phyloP scores from a whole-genome alignment of 1,140 invertebrate species.

The Drosophila azteca region DNA sequence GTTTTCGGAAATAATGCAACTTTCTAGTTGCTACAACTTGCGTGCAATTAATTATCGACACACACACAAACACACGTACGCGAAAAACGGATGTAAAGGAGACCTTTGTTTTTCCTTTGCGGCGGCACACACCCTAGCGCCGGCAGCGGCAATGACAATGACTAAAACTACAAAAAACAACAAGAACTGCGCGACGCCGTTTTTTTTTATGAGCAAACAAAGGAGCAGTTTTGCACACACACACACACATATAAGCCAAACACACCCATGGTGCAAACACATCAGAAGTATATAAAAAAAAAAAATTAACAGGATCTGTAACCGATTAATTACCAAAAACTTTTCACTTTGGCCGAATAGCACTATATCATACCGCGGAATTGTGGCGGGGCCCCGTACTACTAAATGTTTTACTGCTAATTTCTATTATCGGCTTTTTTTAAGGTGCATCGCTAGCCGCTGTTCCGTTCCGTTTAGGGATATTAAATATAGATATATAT shows the following conservation, averaged over 20 bases:
- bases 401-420: too few species aligned
- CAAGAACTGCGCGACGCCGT: slow-evolving; percentile 58
- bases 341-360: too few species aligned
- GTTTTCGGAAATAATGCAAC: slow-evolving; percentile 40
- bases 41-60: slow-evolving; percentile 68
- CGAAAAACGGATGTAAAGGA: slow-evolving; percentile 53
- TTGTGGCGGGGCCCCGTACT: too few species aligned
- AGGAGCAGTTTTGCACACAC: slow-evolving; percentile 70
- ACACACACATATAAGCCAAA: slow-evolving; percentile 32
- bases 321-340: too few species aligned
- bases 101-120: slow-evolving; percentile 23
- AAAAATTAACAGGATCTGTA: too few species aligned
- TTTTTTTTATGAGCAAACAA: slow-evolving; percentile 70
- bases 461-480: too few species aligned
- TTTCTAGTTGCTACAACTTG: slow-evolving; percentile 43
- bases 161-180: slow-evolving; percentile 46
- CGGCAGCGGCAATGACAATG: slow-evolving; percentile 63
- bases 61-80: background rate
- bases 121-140: slow-evolving; percentile 72
- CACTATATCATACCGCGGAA: too few species aligned
- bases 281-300: slow-evolving; percentile 4
- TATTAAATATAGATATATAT: too few species aligned
- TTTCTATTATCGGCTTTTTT: too few species aligned
- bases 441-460: too few species aligned
- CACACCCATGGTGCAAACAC: slow-evolving; percentile 35